Percentiles rank a stretch among this genome's conserved stretches.
Evolutionary conservation across 2,113 vertebrate species (phyloP).

Genomic region (Panthera leo): DNA sequence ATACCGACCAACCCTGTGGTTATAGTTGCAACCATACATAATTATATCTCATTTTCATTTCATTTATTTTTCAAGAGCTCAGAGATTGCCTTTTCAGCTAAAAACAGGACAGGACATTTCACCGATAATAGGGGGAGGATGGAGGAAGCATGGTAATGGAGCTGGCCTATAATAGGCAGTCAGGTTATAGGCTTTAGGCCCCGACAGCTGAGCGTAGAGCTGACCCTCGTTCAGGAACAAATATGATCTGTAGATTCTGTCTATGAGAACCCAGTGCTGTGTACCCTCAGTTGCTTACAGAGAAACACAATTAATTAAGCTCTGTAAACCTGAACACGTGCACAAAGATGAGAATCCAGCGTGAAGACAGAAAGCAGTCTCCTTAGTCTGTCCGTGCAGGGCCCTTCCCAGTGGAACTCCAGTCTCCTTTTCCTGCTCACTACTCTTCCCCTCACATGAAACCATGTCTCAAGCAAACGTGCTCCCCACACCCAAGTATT

Average conservation of each 20-base stretch:
- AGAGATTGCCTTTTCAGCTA: conserved; percentile 60
- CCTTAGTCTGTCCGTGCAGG: not conserved
- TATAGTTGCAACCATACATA: conserved; percentile 55
- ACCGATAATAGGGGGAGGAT: not conserved
- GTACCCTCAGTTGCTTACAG: not conserved
- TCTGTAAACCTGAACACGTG: not conserved
- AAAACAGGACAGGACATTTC: not conserved
- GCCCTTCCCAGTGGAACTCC: not conserved
- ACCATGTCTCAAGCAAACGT: not conserved
- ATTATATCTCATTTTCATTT: conserved; percentile 76
- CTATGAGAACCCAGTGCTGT: not conserved
- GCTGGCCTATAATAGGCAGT: not conserved
- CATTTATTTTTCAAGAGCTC: conserved; percentile 65
- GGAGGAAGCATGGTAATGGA: not conserved
- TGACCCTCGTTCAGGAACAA: not conserved
- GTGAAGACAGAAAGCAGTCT: not conserved
- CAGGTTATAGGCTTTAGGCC: not conserved
- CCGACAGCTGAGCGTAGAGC: not conserved
- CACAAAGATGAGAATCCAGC: not conserved
- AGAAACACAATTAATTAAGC: not conserved
- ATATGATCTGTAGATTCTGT: not conserved
- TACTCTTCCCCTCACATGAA: not conserved
- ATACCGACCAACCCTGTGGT: conserved; percentile 66
- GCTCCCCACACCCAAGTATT: not conserved
- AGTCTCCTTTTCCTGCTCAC: not conserved